phyloP scores from a whole-genome alignment of 2,888 invertebrate genomes.

The Andricus curvator region DNA sequence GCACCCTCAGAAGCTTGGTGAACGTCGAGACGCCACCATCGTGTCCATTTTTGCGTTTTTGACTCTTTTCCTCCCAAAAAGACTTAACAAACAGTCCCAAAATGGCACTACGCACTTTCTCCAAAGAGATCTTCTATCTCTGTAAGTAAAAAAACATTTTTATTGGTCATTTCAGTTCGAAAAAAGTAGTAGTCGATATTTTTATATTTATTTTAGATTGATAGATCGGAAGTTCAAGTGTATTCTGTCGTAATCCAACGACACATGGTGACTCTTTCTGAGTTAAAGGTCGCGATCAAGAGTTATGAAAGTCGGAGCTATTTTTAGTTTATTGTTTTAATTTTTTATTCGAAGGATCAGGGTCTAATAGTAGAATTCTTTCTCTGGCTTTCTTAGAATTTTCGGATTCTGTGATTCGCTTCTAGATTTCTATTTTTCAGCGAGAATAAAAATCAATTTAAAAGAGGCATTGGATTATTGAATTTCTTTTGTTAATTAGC shows the following conservation, averaged over 20 bases:
- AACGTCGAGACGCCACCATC: conserved; percentile 63
- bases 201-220: background rate
- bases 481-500: background rate
- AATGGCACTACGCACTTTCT: conserved; percentile 64
- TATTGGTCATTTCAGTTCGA: background rate
- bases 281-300: background rate
- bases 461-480: too few species aligned
- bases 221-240: background rate
- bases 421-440: too few species aligned
- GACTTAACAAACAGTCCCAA: conserved; percentile 42
- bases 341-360: background rate
- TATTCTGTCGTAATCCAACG: background rate
- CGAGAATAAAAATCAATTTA: too few species aligned
- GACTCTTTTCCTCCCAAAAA: conserved; percentile 45
- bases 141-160: conserved; percentile 63
- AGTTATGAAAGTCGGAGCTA: background rate
- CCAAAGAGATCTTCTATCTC: conserved; percentile 65
- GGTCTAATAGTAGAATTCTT: background rate
- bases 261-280: conserved; percentile 7
- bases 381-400: background rate
- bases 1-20: conserved; percentile 68
- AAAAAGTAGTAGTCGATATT: background rate
- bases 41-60: conserved; percentile 51
- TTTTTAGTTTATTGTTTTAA: background rate
- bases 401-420: background rate